phyloP scores from a whole-genome alignment of 2,113 vertebrate species.

The Clarias magur region DNA sequence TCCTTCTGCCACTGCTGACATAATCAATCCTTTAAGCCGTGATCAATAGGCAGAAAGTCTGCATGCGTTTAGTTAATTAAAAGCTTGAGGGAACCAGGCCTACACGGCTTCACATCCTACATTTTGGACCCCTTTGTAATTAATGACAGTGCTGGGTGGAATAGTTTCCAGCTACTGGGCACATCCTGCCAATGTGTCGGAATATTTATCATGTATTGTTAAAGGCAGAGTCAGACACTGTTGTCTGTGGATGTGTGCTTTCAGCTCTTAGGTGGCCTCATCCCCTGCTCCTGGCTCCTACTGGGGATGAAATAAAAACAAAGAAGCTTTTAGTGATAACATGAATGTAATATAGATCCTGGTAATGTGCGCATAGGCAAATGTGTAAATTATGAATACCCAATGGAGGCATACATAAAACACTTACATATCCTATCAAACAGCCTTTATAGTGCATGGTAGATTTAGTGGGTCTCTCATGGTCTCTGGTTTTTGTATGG shows the following conservation, averaged over 20 bases:
- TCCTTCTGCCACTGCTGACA: conserved; percentile 52
- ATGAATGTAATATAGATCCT: conserved; percentile 17
- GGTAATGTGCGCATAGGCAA: not conserved
- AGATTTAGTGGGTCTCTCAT: conserved; percentile 15
- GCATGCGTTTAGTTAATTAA: conserved; percentile 77
- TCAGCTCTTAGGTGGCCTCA: conserved; percentile 49
- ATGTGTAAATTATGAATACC: conserved; percentile 14
- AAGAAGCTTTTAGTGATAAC: conserved; percentile 30
- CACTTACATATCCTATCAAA: not conserved
- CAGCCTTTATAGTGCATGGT: conserved; percentile 4
- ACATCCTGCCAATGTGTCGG: conserved; percentile 61
- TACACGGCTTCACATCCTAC: conserved; percentile 61
- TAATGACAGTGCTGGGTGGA: conserved; percentile 67
- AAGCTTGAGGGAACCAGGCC: conserved; percentile 72
- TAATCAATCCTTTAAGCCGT: conserved; percentile 69
- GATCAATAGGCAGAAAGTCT: conserved; percentile 71
- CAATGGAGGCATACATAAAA: conserved; percentile 22
- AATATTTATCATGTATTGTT: conserved; percentile 78
- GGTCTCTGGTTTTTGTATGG: conserved; percentile 5
- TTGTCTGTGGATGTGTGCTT: conserved; percentile 64
- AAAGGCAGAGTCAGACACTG: conserved; percentile 50
- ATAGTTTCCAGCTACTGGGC: conserved; percentile 68
- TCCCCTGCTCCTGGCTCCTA: conserved; percentile 21
- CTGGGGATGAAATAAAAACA: conserved; percentile 34
- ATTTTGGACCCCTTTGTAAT: conserved; percentile 70